Percentiles rank a stretch among this genome's conserved stretches.
These are phyloP conservation scores for Bellardia pandia DNA, from an alignment of 2,888 invertebrate species.

Conservation along the genomic window DNA sequence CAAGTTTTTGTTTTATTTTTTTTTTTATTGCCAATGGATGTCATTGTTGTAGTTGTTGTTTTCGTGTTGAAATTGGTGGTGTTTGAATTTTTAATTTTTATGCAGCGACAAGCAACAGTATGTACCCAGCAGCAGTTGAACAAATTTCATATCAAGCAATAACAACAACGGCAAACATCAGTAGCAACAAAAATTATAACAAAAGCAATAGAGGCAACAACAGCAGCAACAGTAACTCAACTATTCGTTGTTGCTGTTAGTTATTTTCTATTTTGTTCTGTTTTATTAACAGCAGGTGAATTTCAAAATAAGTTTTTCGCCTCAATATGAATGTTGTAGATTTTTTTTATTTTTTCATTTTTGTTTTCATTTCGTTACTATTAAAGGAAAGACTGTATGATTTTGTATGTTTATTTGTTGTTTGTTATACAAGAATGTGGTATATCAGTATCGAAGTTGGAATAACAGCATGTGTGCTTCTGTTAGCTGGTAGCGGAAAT, in stretches of 20 bases:
- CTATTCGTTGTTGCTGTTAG: slow-evolving; percentile 30
- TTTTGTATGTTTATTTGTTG: slow-evolving; percentile 39
- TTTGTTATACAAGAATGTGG: slow-evolving; percentile 10
- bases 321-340: background rate
- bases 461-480: background rate
- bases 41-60: slow-evolving; percentile 10
- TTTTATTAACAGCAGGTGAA: slow-evolving; percentile 66
- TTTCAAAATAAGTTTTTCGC: slow-evolving; percentile 54
- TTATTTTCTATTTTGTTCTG: slow-evolving; percentile 25
- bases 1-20: too few relatives aligned
- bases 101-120: slow-evolving; percentile 65
- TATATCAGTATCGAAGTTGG: slow-evolving; percentile 26
- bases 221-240: slow-evolving; percentile 25
- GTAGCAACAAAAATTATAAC: slow-evolving; percentile 25
- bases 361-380: slow-evolving; percentile 44
- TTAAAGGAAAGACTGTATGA: slow-evolving; percentile 58
- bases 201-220: background rate
- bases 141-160: slow-evolving; percentile 49
- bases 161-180: slow-evolving; percentile 32
- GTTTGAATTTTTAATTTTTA: slow-evolving; percentile 68
- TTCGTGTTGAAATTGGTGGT: slow-evolving; percentile 27
- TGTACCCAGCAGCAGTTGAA: slow-evolving; percentile 41
- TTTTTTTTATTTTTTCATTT: slow-evolving; percentile 12
- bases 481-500: slow-evolving; percentile 65
- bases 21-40: slow-evolving; percentile 6